These are phyloP conservation scores for Diabrotica balteata DNA, from an alignment of 2,888 invertebrate species.

Conservation along the genomic window DNA sequence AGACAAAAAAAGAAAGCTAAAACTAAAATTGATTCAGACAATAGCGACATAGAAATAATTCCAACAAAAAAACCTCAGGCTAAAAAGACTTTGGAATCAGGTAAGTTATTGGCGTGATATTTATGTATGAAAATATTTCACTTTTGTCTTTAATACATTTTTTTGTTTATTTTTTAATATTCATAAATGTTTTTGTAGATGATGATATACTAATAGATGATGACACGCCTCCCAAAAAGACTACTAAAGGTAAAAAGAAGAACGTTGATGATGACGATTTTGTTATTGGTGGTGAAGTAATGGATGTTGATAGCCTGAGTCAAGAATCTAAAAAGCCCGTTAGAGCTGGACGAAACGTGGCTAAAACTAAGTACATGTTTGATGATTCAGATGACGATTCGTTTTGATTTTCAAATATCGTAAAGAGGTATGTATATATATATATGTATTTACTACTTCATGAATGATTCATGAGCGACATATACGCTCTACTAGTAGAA, in stretches of 20 bases:
- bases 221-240: conserved; percentile 11
- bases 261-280: conserved; percentile 33
- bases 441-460: no score
- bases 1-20: conserved; percentile 35
- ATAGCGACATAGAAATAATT: conserved; percentile 34
- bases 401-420: conserved; percentile 12
- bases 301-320: conserved; percentile 15
- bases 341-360: conserved; percentile 49
- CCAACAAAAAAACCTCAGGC: conserved; percentile 35
- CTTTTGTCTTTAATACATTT: no score
- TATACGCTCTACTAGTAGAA: no score
- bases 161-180: no score
- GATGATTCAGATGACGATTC: conserved; percentile 55
- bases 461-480: no score
- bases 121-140: no score
- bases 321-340: conserved; percentile 32
- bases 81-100: conserved; percentile 22
- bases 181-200: conserved; percentile 16
- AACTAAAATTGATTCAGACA: no score
- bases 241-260: conserved; percentile 31
- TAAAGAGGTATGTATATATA: conserved; percentile 4
- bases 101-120: no score
- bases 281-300: conserved; percentile 13
- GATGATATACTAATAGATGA: conserved; percentile 20
- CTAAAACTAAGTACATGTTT: conserved; percentile 58